Conservation (phyloP, 2,888 invertebrate genomes). For the Galeruca laticollis region DNA sequence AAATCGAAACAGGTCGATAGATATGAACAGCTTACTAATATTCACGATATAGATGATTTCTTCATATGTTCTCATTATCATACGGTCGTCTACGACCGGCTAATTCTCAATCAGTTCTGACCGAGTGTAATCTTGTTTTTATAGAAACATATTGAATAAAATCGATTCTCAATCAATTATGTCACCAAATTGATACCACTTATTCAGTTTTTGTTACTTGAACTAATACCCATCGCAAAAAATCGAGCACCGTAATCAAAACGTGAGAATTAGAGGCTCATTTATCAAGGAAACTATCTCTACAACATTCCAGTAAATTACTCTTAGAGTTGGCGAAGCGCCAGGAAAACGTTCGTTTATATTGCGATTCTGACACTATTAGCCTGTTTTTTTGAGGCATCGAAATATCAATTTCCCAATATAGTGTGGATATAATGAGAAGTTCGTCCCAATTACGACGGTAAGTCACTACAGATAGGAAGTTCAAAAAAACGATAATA, state of each 20-base stretch:
- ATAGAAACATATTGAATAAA: too few relatives aligned
- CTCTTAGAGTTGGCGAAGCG: background rate
- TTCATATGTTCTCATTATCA: too few relatives aligned
- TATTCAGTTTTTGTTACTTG: background rate
- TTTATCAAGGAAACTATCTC: conserved; percentile 13
- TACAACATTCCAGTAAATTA: conserved; percentile 11
- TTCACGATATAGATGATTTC: too few relatives aligned
- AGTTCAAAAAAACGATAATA: too few relatives aligned
- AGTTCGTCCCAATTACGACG: too few relatives aligned
- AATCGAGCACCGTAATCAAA: background rate
- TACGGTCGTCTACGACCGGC: too few relatives aligned
- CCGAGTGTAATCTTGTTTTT: too few relatives aligned
- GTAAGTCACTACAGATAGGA: too few relatives aligned
- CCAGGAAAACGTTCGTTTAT: background rate
- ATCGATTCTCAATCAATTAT: background rate
- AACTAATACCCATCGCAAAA: background rate
- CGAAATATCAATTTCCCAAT: conserved; percentile 1
- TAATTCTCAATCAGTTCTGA: too few relatives aligned
- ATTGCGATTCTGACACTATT: background rate
- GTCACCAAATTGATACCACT: conserved; percentile 28
- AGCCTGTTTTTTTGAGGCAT: conserved; percentile 1
- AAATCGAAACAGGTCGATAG: too few relatives aligned
- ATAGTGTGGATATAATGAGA: background rate
- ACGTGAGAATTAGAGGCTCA: background rate
- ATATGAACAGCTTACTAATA: too few relatives aligned